These are phyloP conservation scores for Furnarius figulus DNA, from an alignment of 2,113 vertebrate species.

Conservation along the genomic window DNA sequence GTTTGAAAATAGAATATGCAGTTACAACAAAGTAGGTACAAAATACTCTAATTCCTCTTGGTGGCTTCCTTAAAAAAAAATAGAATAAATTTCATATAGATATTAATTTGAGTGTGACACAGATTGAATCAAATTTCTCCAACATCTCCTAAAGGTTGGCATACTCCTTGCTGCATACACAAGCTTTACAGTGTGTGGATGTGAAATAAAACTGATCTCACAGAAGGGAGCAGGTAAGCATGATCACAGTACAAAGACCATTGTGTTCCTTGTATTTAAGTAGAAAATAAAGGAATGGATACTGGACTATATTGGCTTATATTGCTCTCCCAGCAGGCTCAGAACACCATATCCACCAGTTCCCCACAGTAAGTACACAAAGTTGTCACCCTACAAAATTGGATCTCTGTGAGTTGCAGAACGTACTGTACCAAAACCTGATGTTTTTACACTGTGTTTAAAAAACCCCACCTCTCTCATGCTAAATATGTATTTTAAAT, in stretches of 20 bases:
- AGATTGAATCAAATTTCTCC: neutral
- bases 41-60: neutral
- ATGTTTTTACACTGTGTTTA: neutral
- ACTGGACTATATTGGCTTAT: neutral
- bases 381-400: neutral
- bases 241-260: neutral
- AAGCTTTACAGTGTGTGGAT: neutral
- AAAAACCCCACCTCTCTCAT: neutral
- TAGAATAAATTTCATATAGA: neutral
- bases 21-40: neutral
- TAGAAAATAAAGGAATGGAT: neutral
- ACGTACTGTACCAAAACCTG: neutral
- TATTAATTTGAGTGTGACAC: neutral
- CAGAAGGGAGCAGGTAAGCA: neutral
- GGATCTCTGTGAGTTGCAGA: neutral
- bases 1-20: neutral
- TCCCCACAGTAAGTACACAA: neutral
- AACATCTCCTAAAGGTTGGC: neutral
- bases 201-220: neutral
- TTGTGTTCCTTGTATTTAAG: neutral
- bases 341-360: neutral
- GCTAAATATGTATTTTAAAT: neutral
- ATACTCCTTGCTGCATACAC: neutral
- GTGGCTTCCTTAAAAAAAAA: neutral
- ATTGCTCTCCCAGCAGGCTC: neutral